phyloP scores from a whole-genome alignment of 2,113 vertebrate species.

The Callionymus lyra region DNA sequence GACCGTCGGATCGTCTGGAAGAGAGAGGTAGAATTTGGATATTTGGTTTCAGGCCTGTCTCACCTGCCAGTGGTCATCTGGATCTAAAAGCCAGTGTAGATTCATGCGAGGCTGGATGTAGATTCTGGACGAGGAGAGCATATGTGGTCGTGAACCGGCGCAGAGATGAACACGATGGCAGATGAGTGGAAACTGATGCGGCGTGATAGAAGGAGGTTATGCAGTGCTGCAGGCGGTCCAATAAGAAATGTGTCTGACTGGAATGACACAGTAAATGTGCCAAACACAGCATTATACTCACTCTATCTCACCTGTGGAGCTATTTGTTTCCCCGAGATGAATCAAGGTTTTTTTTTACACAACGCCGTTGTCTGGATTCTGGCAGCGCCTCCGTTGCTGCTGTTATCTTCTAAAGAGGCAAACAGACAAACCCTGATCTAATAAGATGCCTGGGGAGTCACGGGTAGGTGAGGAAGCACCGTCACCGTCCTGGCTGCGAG shows the following conservation, averaged over 20 bases:
- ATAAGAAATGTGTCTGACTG: background rate
- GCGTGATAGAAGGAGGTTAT: conserved; percentile 45
- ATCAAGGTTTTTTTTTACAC: conserved; percentile 31
- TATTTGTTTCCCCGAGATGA: conserved; percentile 41
- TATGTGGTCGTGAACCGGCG: conserved; percentile 11
- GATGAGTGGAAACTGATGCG: conserved; percentile 26
- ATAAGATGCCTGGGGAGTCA: conserved; percentile 59
- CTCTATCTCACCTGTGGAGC: conserved; percentile 15
- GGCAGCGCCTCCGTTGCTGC: conserved; percentile 18
- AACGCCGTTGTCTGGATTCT: conserved; percentile 19
- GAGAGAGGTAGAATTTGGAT: conserved; percentile 24
- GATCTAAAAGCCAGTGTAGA: conserved; percentile 22
- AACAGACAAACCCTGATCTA: conserved; percentile 57
- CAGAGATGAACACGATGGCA: conserved; percentile 7
- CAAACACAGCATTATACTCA: conserved; percentile 12
- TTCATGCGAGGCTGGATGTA: conserved; percentile 22
- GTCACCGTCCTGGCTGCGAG: conserved; percentile 51
- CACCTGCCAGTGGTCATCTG: conserved; percentile 26
- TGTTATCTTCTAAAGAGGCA: conserved; percentile 49
- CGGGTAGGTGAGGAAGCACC: conserved; percentile 44
- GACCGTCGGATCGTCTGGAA: conserved; percentile 33
- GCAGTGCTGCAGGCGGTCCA: background rate
- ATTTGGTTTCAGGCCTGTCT: conserved; percentile 33
- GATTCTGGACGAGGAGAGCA: conserved; percentile 18
- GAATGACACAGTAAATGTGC: conserved; percentile 9